Base-by-base conservation (phyloP, 35 echinoderm and acorn worm species). In the Apostichopus japonicus region DNA sequence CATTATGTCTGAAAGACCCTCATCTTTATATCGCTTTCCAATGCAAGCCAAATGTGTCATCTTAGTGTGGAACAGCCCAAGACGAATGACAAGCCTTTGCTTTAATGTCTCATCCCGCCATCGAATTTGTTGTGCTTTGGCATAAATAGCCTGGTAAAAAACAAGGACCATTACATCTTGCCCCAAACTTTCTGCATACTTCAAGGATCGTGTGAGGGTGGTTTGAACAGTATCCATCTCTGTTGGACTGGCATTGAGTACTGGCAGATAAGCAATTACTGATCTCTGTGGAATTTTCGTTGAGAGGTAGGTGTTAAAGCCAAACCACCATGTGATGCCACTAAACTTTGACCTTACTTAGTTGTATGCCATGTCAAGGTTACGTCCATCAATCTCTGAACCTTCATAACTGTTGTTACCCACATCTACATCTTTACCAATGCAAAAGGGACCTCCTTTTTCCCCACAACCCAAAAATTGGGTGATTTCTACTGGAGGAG, bases 21-120 rank as follows among this genome's bases (percentile, higher is more conserved):
- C 92, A 89, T 93, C 92, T 44, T 52, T 62, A 79, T 88, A 93
- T 8, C 93, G 87, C 57, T 90, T 90, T 56, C 93, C 87, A 73
- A 91, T 94, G 71, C 84, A 81, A 11, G 93, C 77, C 56, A 91
- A 53, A 14, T 73, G 62, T 80, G 93, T 53, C 75, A 90, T 80
- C 25, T 27, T 27, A 27, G 25, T 27, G 25, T 27, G 25, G 25
- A 27, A 27, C 25, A 27, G 0, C 25, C 25, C 25, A 27, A 27
- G 25, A 27, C 25, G 25, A 27, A 27, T 27, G 25, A 27, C 25
- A 27, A 27, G 25, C 25, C 25, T 27, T 27, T 27, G 25, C 25
- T 27, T 27, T 27, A 27, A 27, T 27, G 25, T 27, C 25, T 27
- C 25, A 27, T 27, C 25, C 25, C 25, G 25, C 25, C 25, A 19